These are phyloP conservation scores for Nycticryphes semicollaris DNA, from an alignment of 2,113 vertebrate genomes.

Conservation along the genomic window DNA sequence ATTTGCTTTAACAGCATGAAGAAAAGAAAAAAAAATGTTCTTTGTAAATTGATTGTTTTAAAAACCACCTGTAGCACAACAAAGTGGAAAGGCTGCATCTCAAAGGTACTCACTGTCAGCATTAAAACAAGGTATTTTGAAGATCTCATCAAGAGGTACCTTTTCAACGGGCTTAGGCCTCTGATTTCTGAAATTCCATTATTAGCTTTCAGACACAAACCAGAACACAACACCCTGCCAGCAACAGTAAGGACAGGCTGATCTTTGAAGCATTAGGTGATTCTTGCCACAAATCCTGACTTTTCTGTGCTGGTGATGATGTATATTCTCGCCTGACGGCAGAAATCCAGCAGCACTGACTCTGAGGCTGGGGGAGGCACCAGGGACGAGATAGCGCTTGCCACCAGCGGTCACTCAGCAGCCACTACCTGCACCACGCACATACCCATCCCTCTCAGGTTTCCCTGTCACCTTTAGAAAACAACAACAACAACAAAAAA, in stretches of 20 bases:
- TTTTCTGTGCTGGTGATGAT: neutral
- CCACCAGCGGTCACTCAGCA: neutral
- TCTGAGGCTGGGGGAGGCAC: neutral
- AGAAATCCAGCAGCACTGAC: neutral
- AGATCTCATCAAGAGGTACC: neutral
- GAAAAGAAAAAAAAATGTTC: constrained; percentile 64
- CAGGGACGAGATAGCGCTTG: neutral
- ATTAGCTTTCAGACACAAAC: neutral
- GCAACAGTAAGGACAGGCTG: neutral
- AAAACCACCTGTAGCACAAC: constrained; percentile 73
- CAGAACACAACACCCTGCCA: neutral
- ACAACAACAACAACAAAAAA: neutral
- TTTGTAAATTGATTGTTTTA: constrained; percentile 74
- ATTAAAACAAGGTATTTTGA: neutral
- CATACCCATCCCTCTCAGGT: neutral
- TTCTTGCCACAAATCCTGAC: neutral
- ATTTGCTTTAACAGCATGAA: constrained; percentile 82
- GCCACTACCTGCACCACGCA: neutral
- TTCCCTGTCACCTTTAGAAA: neutral
- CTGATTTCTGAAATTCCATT: neutral
- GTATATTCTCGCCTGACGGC: neutral
- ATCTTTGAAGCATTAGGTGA: neutral
- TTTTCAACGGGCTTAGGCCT: neutral
- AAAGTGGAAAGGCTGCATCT: constrained; percentile 17
- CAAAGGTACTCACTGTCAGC: neutral